Evolutionary conservation across 2,113 vertebrate genomes (phyloP).

Genomic region (Sisor rabdophorus): DNA sequence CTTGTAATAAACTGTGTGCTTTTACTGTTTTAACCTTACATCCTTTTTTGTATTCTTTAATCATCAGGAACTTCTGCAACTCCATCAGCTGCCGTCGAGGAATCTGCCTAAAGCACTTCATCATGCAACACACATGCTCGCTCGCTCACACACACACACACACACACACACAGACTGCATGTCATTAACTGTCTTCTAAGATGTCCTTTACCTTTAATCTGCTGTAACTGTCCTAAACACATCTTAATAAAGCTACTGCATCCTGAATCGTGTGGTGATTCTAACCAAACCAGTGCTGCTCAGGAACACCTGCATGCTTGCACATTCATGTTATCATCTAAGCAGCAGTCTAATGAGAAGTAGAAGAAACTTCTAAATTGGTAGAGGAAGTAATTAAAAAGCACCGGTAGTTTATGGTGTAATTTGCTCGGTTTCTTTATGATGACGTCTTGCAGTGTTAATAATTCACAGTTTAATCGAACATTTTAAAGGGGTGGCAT

Average conservation of each 20-base stretch:
- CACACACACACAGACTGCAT: neutral
- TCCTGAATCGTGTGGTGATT: neutral
- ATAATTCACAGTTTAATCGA: too few relatives aligned
- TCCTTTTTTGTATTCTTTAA: neutral
- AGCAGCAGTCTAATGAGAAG: neutral
- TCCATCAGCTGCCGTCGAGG: neutral
- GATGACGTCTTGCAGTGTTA: too few relatives aligned
- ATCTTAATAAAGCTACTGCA: constrained; percentile 73
- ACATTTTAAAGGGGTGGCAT: too few relatives aligned
- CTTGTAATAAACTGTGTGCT: too few relatives aligned
- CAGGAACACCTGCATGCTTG: neutral
- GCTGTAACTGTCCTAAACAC: constrained; percentile 48
- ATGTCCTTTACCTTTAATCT: constrained; percentile 26
- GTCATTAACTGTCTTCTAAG: constrained; percentile 28
- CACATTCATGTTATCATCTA: neutral
- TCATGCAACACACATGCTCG: neutral
- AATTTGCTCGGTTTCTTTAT: too few relatives aligned
- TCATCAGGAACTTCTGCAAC: constrained; percentile 7
- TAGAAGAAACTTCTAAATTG: neutral
- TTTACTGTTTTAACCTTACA: too few relatives aligned
- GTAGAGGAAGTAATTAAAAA: too few relatives aligned
- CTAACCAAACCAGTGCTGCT: neutral
- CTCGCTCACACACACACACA: neutral
- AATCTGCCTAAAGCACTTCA: neutral
- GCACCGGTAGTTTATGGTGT: too few relatives aligned